Percentiles rank a stretch among this genome's conserved stretches.
phyloP scores from a whole-genome alignment of 2,888 invertebrate genomes.

The Steinernema scapterisci region DNA sequence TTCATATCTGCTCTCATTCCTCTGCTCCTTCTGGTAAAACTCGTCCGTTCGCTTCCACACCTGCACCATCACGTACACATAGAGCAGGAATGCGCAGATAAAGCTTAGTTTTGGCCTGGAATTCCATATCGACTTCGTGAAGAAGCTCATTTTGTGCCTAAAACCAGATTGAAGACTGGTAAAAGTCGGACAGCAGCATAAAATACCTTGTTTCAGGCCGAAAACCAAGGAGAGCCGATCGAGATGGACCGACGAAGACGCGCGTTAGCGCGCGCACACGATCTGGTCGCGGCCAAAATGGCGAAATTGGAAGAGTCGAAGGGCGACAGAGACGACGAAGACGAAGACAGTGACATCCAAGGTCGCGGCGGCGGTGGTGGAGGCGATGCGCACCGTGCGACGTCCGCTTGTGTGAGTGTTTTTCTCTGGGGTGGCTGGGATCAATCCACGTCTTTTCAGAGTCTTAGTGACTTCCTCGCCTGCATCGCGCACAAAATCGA shows the following conservation, averaged over 20 bases:
- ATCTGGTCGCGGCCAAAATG: constrained; percentile 19
- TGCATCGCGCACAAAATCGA: constrained; percentile 18
- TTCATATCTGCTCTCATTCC: background rate
- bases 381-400: background rate
- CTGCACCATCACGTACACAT: background rate
- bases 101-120: background rate
- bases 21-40: background rate
- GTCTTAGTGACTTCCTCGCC: background rate
- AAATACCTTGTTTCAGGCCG: constrained; percentile 14
- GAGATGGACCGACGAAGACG: constrained; percentile 23
- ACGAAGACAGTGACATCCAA: background rate
- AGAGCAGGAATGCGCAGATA: background rate
- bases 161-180: too few species aligned
- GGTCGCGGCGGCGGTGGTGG: background rate
- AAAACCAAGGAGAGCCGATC: constrained; percentile 23
- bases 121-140: background rate
- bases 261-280: constrained; percentile 20
- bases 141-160: background rate
- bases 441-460: background rate
- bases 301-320: background rate
- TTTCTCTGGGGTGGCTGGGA: background rate
- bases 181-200: background rate
- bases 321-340: constrained; percentile 5
- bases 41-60: background rate
- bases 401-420: constrained; percentile 12